Evolutionary conservation across 64 coral and sea anemone genomes (phyloP).

Genomic region (Montipora foliosa): DNA sequence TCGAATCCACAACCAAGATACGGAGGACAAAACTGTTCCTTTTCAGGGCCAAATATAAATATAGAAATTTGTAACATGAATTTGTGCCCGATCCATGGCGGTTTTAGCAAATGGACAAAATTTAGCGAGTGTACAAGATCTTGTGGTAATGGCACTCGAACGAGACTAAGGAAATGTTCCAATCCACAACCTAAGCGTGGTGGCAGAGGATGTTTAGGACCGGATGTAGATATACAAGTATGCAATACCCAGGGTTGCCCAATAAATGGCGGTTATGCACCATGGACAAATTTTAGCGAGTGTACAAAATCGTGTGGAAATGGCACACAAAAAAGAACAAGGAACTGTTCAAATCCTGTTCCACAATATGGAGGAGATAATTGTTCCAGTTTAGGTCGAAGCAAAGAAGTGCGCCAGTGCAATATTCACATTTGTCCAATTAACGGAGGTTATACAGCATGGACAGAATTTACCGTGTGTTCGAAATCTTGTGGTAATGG

Average conservation of each 20-base stretch:
- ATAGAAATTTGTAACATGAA: constrained; percentile 39
- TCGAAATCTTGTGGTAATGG: constrained; percentile 78
- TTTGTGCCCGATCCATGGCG: constrained; percentile 66
- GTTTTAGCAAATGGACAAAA: constrained; percentile 55
- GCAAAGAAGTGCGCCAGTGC: constrained; percentile 15
- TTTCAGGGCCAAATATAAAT: constrained; percentile 43
- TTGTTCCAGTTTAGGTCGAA: constrained; percentile 45
- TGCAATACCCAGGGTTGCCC: constrained; percentile 71
- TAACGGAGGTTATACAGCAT: constrained; percentile 73
- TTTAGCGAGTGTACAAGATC: constrained; percentile 69
- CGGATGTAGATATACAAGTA: neutral
- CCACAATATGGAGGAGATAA: constrained; percentile 27
- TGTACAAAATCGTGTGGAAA: constrained; percentile 75
- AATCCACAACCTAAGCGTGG: constrained; percentile 72
- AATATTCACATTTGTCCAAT: constrained; percentile 69
- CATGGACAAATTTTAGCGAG: constrained; percentile 70
- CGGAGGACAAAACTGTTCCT: constrained; percentile 64
- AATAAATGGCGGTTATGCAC: constrained; percentile 63
- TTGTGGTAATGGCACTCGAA: constrained; percentile 54
- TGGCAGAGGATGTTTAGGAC: constrained; percentile 80
- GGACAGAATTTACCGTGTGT: constrained; percentile 63
- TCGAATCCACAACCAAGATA: constrained; percentile 56
- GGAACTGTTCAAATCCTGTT: constrained; percentile 67
- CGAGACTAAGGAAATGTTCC: constrained; percentile 58
- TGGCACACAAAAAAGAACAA: constrained; percentile 56